Base-by-base conservation (phyloP, 2,888 invertebrate genomes). In the Athalia cordata region DNA sequence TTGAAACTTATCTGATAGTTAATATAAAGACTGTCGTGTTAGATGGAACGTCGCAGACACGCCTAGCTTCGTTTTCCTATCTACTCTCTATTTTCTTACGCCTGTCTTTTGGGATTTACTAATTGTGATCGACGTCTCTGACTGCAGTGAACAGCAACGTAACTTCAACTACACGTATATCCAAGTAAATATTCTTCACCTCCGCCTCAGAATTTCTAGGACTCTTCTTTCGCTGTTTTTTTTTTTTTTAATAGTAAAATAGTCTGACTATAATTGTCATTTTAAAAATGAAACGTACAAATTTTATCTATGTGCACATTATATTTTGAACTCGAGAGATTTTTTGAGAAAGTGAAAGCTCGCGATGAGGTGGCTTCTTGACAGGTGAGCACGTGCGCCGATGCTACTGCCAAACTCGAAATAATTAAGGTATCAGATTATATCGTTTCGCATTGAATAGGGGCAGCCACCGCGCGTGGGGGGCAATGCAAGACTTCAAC, bases 41-140 rank as follows among this genome's bases (percentile, higher is more conserved):
- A 83, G 85, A 84, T 82, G 84, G 81, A 84, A 84, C 80, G 78
- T 29, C 81, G 84, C 84, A 85, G 85, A 84, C 4, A 15, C 43
- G 49, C 45, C 11, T 43, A 45, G 9, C 52, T 55, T 49, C 47
- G 4, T 81, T 79, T 78, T 61, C 79, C 78, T 78, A 80, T 77
- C 80, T 79, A 62, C 66, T 70, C 76, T 80, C 78, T 82, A 81
- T 81, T 82, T 80, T 81, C 81, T 79, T 68, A 65, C 80, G 79
- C 79, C 72, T 81, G 81, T 85, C 87, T 87, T 86, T 82, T 80
- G 87, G 87, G 87, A 87, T 83, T 86, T 49, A 85, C 86, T 89
- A 89, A 89, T 89, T 87, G 87, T 87, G 86, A 88, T 87, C 87
- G 89, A 89, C 89, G 88, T 87, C 86, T 86, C 84, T 86, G 70